These are phyloP conservation scores for Pantala flavescens DNA, from an alignment of 1,140 invertebrate species.

Conservation along the genomic window DNA sequence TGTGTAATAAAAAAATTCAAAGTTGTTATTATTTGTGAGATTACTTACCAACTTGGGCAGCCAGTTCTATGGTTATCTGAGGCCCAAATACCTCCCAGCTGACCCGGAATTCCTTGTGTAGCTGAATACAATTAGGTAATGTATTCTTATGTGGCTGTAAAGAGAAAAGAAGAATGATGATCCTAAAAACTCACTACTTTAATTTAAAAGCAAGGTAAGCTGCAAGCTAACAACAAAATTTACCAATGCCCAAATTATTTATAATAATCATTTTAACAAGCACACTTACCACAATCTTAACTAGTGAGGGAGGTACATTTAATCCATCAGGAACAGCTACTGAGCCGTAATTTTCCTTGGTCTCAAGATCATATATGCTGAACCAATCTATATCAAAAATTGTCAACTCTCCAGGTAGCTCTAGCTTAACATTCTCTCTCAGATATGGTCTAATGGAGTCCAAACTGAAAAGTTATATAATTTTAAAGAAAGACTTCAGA, in stretches of 20 bases:
- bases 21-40: no score
- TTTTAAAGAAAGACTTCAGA: constrained; percentile 5
- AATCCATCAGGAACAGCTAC: constrained; percentile 67
- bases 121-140: constrained; percentile 73
- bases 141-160: constrained; percentile 41
- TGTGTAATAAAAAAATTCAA: no score
- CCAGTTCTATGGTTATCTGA: constrained; percentile 75
- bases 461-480: constrained; percentile 41
- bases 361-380: constrained; percentile 63
- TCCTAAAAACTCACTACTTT: no score
- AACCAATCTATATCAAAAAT: constrained; percentile 80
- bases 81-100: constrained; percentile 84
- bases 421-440: constrained; percentile 61
- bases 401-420: constrained; percentile 70
- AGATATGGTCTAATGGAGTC: constrained; percentile 59
- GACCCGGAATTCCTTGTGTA: constrained; percentile 72
- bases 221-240: no score
- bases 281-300: constrained; percentile 39
- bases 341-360: constrained; percentile 61
- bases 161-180: constrained; percentile 7
- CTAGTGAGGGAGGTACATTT: constrained; percentile 74
- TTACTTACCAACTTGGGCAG: constrained; percentile 59
- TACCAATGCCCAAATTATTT: no score
- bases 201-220: no score
- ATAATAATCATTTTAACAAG: no score